Evolutionary conservation across 2,888 invertebrate species (phyloP), one percentile per base, ranked within the genome.

Genomic region (Caenorhabditis sinica): DNA sequence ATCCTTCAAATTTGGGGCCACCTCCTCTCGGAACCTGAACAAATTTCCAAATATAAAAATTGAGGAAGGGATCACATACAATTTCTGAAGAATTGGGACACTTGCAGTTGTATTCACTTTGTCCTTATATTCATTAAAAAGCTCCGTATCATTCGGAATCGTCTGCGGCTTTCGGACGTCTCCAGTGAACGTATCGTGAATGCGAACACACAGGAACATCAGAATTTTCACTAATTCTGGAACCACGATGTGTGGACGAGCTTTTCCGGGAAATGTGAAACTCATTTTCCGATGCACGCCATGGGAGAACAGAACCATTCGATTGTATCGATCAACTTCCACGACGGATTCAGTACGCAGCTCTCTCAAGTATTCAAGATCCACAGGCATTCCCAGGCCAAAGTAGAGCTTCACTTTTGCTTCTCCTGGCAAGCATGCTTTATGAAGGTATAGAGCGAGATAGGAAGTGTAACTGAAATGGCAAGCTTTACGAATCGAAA

Each of bases 341-440:
- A 58, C 33, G 11, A 43, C 23, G 3, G 56, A 43, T 20, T 43
- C 20, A 15, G 4, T n/a, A 3, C 40, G 53, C 56, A 69, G 23
- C 8, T 9, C 15, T 9, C 40, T 13, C 15, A 68, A 43, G 13
- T 58, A 76, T 0, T 49, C 60, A 0, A 1, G 0, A 2, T 30
- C 11, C 28, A 76, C 17, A 1, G 66, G 45, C 9, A 76, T 66
- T 13, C 45, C 45, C 2, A 76, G 28, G 1, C 23, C 75, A 13
- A 25, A 76, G 49, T 69, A 76, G 11, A 68, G 66, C 28, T 51
- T 36, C 15, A 69, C 9, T 23, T 51, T 76, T 2, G 60, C 25
- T 15, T 68, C 68, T 11, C 36, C 33, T 0, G 68, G 15, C 6
- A 76, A 43, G 9, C 9, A 49, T 5, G 76, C 68, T 1, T 33